phyloP scores from a whole-genome alignment of 2,888 invertebrate genomes.

The Melipona beecheii region DNA sequence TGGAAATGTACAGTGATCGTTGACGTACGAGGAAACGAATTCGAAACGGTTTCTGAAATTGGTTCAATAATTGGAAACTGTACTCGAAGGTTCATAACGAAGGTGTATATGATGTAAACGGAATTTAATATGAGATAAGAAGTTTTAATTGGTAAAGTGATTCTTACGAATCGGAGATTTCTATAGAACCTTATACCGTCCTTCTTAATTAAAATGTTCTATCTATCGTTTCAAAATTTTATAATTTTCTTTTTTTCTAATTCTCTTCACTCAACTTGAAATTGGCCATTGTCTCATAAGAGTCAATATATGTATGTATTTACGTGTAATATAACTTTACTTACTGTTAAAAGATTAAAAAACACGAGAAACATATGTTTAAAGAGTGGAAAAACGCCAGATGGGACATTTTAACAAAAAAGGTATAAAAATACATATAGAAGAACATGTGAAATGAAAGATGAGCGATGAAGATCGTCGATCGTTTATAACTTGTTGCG shows the following conservation, averaged over 20 bases:
- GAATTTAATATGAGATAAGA: not conserved
- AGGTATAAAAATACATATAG: not conserved
- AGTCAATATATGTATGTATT: no score
- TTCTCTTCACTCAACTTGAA: not conserved
- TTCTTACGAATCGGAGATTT: not conserved
- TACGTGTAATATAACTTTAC: not conserved
- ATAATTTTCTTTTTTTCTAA: not conserved
- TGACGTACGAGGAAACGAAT: not conserved
- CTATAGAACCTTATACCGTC: not conserved
- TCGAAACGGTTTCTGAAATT: not conserved
- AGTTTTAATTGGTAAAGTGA: not conserved
- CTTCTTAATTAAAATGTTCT: not conserved
- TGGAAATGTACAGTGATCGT: conserved; percentile 64
- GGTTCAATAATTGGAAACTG: not conserved
- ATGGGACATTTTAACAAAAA: not conserved
- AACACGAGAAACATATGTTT: not conserved
- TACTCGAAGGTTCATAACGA: not conserved
- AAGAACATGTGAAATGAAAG: not conserved
- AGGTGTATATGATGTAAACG: not conserved
- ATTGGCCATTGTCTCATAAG: not conserved
- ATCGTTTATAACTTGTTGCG: conserved; percentile 38
- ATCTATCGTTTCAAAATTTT: not conserved
- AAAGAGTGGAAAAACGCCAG: not conserved
- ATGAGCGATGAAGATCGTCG: not conserved
- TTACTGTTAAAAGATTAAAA: not conserved